A percentile compares a stretch with the other conserved stretches of the same genome.
These are phyloP conservation scores for Nycteola revayana DNA, from an alignment of 2,888 invertebrate genomes.

Conservation along the genomic window DNA sequence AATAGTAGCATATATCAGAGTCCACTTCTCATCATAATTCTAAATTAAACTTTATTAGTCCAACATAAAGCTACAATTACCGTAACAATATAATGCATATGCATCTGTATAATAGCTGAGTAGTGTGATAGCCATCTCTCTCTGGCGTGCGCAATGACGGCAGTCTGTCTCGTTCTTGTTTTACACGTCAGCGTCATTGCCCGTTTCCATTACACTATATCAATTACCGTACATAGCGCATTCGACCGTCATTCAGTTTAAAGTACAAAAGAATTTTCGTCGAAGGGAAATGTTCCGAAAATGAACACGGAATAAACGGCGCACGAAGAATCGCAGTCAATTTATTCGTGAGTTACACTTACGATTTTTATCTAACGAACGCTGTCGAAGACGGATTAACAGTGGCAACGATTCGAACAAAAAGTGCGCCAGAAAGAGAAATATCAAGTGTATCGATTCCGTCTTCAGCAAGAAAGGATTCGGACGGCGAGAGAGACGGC, in stretches of 20 bases:
- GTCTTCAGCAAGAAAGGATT: conserved; percentile 68
- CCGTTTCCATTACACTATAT: conserved; percentile 79
- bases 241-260: conserved; percentile 28
- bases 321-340: conserved; percentile 60
- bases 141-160: conserved; percentile 51
- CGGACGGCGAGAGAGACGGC: conserved; percentile 61
- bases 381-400: conserved; percentile 75
- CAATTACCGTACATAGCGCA: conserved; percentile 56
- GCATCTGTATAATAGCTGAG: conserved; percentile 53
- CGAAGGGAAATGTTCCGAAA: conserved; percentile 49
- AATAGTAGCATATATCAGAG: conserved; percentile 22
- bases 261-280: conserved; percentile 42
- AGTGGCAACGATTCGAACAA: conserved; percentile 62
- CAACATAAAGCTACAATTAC: conserved; percentile 63
- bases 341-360: conserved; percentile 69
- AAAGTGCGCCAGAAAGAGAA: conserved; percentile 75
- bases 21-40: conserved; percentile 18
- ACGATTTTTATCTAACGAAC: conserved; percentile 70
- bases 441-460: conserved; percentile 70
- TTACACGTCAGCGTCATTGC: conserved; percentile 72
- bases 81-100: conserved; percentile 59
- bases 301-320: conserved; percentile 58
- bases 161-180: conserved; percentile 64
- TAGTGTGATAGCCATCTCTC: conserved; percentile 59
- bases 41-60: conserved; percentile 52